Evolutionary conservation across 2,113 vertebrate genomes (phyloP).

Genomic region (Corythornis madagascariensis): DNA sequence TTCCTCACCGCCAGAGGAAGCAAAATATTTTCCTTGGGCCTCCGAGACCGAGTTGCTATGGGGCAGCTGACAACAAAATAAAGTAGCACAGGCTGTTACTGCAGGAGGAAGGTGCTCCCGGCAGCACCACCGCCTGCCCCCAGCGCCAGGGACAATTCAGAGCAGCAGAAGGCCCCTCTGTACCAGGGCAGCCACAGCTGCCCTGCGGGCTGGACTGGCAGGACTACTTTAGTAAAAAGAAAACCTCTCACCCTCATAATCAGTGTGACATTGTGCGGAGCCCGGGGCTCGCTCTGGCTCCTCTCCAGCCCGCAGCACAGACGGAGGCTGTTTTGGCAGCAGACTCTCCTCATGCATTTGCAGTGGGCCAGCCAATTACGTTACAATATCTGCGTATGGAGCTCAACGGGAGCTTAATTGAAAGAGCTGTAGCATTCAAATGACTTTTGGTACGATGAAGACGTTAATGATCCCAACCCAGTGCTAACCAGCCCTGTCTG

Average conservation of each 20-base stretch:
- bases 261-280: background rate
- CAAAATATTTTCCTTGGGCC: conserved; percentile 67
- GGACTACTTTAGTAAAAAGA: background rate
- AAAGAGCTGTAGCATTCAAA: conserved; percentile 33
- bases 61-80: background rate
- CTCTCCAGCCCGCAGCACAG: conserved; percentile 3
- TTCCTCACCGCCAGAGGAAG: conserved; percentile 72
- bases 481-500: background rate
- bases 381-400: background rate
- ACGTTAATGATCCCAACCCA: background rate
- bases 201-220: background rate
- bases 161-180: conserved; percentile 27
- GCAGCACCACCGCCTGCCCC: background rate
- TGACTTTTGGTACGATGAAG: conserved; percentile 21
- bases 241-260: conserved; percentile 4
- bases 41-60: background rate
- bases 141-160: background rate
- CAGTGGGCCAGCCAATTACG: conserved; percentile 18
- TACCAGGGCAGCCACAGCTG: conserved; percentile 11
- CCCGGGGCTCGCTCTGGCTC: background rate
- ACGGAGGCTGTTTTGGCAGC: background rate
- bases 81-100: background rate
- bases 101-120: background rate
- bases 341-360: background rate
- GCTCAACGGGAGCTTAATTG: conserved; percentile 22